Evolutionary conservation across 2,797 vertebrate species (phyloP).

Genomic region (Clamator glandarius): DNA sequence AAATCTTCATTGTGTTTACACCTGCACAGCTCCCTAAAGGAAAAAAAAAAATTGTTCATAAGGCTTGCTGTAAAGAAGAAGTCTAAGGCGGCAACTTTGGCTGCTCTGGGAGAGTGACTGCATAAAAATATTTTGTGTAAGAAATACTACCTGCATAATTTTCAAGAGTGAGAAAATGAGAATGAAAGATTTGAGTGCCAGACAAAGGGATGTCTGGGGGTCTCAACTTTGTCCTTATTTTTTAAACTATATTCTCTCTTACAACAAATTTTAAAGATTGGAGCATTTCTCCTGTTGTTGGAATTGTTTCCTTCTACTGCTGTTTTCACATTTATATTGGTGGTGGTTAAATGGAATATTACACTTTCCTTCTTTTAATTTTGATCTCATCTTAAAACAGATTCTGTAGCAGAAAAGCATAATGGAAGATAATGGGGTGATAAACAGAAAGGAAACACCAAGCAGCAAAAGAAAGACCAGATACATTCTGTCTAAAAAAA

Average conservation of each 20-base stretch:
- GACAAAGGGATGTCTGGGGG: background rate
- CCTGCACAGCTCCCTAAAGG: background rate
- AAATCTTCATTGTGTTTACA: background rate
- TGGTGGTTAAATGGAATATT: accelerated
- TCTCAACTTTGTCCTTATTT: background rate
- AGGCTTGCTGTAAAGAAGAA: background rate
- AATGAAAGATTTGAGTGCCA: background rate
- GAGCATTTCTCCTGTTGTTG: background rate
- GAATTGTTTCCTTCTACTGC: background rate
- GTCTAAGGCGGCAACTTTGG: background rate
- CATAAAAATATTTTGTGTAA: background rate
- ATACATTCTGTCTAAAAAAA: background rate
- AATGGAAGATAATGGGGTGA: background rate
- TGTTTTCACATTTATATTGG: background rate
- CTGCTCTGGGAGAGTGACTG: background rate
- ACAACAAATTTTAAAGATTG: background rate
- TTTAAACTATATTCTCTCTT: background rate
- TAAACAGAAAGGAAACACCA: background rate
- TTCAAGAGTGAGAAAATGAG: background rate
- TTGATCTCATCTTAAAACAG: background rate
- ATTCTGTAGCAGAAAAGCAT: background rate
- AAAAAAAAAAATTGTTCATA: background rate
- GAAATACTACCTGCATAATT: background rate
- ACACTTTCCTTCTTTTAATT: background rate
- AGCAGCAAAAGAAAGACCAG: background rate